Evolutionary conservation across 2,888 invertebrate species (phyloP).

Genomic region (Leucoptera coffeella): DNA sequence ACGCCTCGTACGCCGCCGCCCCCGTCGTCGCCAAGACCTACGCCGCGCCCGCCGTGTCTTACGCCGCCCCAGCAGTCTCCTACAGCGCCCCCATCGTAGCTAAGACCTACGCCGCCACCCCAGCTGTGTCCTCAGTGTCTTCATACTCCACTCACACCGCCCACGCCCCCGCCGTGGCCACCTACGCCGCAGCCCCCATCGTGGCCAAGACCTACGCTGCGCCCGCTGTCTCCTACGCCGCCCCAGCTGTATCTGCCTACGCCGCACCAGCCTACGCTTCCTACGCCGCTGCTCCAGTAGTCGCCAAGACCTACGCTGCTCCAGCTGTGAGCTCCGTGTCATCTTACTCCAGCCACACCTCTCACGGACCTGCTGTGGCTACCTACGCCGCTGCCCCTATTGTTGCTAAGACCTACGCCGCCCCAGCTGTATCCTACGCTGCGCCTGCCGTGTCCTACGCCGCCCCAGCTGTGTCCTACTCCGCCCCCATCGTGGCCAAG

Average conservation of each 20-base stretch:
- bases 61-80: slow-evolving; percentile 11
- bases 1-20: slow-evolving; percentile 16
- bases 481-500: slow-evolving; percentile 7
- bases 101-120: slow-evolving; percentile 5
- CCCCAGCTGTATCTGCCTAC: slow-evolving; percentile 12
- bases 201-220: slow-evolving; percentile 11
- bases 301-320: slow-evolving; percentile 15
- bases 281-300: slow-evolving; percentile 31
- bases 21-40: slow-evolving; percentile 15
- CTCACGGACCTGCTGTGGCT: slow-evolving; percentile 17
- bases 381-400: slow-evolving; percentile 14
- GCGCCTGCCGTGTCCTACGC: slow-evolving; percentile 8
- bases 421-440: slow-evolving; percentile 8
- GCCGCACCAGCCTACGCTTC: slow-evolving; percentile 30
- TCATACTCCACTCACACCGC: slow-evolving; percentile 3
- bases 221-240: slow-evolving; percentile 8
- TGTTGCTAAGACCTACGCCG: slow-evolving; percentile 7
- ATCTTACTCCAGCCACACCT: slow-evolving; percentile 18
- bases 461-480: slow-evolving; percentile 6
- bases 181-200: slow-evolving; percentile 31
- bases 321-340: slow-evolving; percentile 15
- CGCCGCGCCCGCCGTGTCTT: slow-evolving; percentile 23
- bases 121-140: slow-evolving; percentile 7
- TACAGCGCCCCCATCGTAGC: not conserved
- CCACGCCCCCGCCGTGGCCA: slow-evolving; percentile 11